phyloP scores from a whole-genome alignment of 2,888 invertebrate genomes.

The Tubulanus polymorphus region DNA sequence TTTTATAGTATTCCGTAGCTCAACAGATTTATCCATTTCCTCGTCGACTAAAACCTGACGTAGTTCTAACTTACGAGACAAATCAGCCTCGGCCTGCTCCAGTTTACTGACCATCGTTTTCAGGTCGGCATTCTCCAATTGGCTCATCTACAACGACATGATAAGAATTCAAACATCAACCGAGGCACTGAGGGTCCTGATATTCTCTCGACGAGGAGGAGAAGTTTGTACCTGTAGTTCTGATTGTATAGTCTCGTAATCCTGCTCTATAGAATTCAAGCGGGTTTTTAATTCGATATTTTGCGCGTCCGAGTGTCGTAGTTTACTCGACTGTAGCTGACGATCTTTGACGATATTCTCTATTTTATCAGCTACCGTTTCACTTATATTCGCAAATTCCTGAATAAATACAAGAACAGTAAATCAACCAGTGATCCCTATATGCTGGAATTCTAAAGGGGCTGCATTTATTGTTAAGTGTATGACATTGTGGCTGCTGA shows the following conservation, averaged over 20 bases:
- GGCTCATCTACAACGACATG: not conserved
- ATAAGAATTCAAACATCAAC: too few relatives aligned
- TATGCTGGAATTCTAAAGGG: too few relatives aligned
- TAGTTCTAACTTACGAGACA: conserved; percentile 3
- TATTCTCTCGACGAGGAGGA: too few relatives aligned
- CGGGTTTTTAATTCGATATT: conserved; percentile 6
- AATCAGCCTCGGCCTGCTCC: conserved; percentile 9
- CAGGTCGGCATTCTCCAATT: conserved; percentile 11
- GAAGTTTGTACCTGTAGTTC: too few relatives aligned
- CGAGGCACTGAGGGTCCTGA: too few relatives aligned
- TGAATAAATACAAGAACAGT: too few relatives aligned
- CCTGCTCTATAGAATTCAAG: too few relatives aligned
- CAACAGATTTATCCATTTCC: conserved; percentile 12
- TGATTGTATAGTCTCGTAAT: too few relatives aligned
- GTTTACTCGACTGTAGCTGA: not conserved
- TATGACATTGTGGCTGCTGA: too few relatives aligned
- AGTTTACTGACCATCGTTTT: conserved; percentile 9
- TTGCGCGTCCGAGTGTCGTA: conserved; percentile 4
- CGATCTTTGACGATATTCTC: conserved; percentile 3
- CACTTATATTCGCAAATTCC: not conserved
- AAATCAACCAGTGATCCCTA: too few relatives aligned
- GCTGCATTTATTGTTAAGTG: too few relatives aligned
- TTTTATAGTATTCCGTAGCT: too few relatives aligned
- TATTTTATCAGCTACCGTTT: not conserved
- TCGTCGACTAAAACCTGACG: not conserved